A percentile compares a stretch with the other conserved stretches of the same genome.
phyloP scores from a whole-genome alignment of 2,113 vertebrate species.

The Raphicerus campestris region DNA sequence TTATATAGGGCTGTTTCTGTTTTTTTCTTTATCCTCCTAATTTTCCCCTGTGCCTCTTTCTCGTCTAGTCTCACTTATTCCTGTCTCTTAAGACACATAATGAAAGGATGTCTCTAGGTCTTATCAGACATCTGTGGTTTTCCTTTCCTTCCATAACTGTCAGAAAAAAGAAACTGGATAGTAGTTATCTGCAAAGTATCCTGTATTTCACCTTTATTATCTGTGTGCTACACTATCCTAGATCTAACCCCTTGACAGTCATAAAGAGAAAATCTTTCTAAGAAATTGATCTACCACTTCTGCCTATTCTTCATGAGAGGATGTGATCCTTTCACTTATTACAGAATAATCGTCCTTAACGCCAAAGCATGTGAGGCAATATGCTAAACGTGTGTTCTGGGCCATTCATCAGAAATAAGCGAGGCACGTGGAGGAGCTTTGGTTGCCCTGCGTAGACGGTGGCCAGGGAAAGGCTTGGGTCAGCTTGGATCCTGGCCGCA shows the following conservation, averaged over 20 bases:
- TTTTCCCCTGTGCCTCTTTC: conserved; percentile 25
- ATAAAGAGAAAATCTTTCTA: conserved; percentile 69
- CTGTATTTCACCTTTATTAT: conserved; percentile 75
- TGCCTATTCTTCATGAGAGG: conserved; percentile 59
- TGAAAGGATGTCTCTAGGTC: conserved; percentile 54
- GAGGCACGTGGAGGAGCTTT: accelerated
- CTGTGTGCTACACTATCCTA: conserved; percentile 48
- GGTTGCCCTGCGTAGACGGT: neutral
- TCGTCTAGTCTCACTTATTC: neutral
- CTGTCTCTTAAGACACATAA: conserved; percentile 48
- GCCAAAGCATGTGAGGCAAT: neutral
- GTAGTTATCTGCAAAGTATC: conserved; percentile 69
- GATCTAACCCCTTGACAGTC: conserved; percentile 69
- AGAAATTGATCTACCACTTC: conserved; percentile 69
- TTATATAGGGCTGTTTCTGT: accelerated
- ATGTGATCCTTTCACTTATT: conserved; percentile 52
- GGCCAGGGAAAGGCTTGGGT: neutral
- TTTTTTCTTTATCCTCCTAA: neutral
- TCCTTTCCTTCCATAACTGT: conserved; percentile 59
- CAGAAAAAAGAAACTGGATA: conserved; percentile 70
- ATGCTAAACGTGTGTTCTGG: conserved; percentile 25
- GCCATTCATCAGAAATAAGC: neutral
- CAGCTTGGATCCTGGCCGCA: neutral
- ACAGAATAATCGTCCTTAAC: conserved; percentile 52
- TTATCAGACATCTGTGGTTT: conserved; percentile 68